Conservation (phyloP, 2,113 vertebrate species). For the Pachycephala philippinensis region DNA sequence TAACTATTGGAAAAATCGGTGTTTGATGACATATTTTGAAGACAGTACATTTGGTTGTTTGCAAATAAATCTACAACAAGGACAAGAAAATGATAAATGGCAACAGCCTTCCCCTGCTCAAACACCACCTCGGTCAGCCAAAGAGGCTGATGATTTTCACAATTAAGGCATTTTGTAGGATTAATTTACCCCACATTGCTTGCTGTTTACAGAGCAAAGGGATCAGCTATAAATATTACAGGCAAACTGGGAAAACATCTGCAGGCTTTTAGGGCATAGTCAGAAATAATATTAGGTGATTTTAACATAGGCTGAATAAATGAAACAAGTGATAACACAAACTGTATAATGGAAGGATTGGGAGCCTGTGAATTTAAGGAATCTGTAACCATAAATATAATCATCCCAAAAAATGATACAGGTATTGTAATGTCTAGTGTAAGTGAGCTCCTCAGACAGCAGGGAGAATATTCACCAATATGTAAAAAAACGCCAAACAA, state of each 20-base stretch:
- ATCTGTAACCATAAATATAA: not conserved
- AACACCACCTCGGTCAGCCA: not conserved
- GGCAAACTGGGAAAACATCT: constrained; percentile 64
- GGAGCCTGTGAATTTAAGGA: not conserved
- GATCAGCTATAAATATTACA: constrained; percentile 46
- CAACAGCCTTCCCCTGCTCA: not conserved
- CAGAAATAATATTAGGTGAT: constrained; percentile 41
- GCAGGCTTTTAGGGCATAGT: constrained; percentile 30
- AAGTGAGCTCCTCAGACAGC: not conserved
- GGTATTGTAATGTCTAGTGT: not conserved
- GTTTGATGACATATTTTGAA: not conserved
- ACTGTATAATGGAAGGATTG: not conserved
- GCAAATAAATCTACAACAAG: not conserved
- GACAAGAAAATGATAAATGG: not conserved
- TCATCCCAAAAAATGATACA: not conserved
- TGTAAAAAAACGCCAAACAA: not conserved
- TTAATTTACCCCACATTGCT: constrained; percentile 25
- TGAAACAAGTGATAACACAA: not conserved
- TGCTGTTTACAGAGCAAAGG: constrained; percentile 43
- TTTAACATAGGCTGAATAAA: not conserved
- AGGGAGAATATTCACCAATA: not conserved
- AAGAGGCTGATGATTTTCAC: not conserved
- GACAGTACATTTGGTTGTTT: not conserved
- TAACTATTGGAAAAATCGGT: not conserved
- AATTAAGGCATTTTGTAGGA: not conserved